Evolutionary conservation across 2,113 vertebrate genomes (phyloP).

Genomic region (Terrapene triunguis): DNA sequence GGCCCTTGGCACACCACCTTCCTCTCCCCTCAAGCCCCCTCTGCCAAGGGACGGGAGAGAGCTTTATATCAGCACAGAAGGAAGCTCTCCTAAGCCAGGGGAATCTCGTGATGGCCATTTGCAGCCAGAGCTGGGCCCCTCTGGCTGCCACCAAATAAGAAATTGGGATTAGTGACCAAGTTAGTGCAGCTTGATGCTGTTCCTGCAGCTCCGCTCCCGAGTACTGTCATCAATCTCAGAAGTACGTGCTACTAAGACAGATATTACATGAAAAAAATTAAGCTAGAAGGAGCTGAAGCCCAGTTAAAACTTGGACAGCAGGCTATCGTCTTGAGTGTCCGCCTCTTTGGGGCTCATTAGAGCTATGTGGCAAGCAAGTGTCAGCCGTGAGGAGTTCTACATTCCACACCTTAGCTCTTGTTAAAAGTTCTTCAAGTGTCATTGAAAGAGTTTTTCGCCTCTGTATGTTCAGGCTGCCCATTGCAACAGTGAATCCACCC

Average conservation of each 20-base stretch:
- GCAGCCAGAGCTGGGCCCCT: background rate
- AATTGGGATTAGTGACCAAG: background rate
- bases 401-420: fast-evolving
- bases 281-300: background rate
- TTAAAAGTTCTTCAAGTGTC: background rate
- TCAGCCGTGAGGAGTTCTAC: fast-evolving
- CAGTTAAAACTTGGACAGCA: fast-evolving
- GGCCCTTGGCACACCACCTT: too few species aligned
- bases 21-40: background rate
- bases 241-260: fast-evolving
- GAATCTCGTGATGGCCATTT: background rate
- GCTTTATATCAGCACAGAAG: background rate
- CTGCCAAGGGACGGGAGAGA: background rate
- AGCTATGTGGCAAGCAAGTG: fast-evolving
- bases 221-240: too few species aligned
- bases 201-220: background rate
- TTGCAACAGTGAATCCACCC: background rate
- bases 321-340: fast-evolving
- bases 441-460: background rate
- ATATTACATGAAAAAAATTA: fast-evolving
- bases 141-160: background rate
- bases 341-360: background rate
- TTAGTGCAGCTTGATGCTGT: background rate
- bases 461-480: background rate
- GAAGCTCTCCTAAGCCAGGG: background rate